Conservation (phyloP, 2,888 invertebrate species). For the Drosophila picticornis region DNA sequence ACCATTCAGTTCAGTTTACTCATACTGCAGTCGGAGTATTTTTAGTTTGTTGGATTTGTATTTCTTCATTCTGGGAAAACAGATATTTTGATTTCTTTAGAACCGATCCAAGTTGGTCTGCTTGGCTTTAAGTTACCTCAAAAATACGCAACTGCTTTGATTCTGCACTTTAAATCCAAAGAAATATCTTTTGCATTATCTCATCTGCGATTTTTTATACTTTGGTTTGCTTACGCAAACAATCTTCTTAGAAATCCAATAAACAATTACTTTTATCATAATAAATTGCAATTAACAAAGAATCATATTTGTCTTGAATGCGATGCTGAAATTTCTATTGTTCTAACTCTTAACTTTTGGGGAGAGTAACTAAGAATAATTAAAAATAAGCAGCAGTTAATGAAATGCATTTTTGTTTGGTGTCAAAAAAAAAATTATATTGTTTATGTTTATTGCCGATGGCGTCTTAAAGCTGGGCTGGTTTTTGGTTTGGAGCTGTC, state of each 20-base stretch:
- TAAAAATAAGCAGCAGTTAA: conserved; percentile 35
- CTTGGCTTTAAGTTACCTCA: neutral
- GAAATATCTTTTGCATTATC: neutral
- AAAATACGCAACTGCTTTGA: neutral
- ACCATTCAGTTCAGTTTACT: neutral
- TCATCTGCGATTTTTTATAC: neutral
- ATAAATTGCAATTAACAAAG: neutral
- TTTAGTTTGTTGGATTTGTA: neutral
- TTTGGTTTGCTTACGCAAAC: neutral
- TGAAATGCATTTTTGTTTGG: conserved; percentile 60
- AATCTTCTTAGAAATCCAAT: neutral
- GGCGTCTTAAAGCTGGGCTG: conserved; percentile 11
- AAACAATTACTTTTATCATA: neutral
- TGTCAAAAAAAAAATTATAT: conserved; percentile 20
- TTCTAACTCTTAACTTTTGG: conserved; percentile 26
- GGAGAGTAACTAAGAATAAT: neutral
- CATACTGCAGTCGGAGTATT: neutral
- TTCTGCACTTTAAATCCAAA: neutral
- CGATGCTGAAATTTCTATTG: conserved; percentile 47
- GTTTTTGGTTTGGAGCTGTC: conserved; percentile 14
- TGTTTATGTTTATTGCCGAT: conserved; percentile 35
- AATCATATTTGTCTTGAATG: conserved; percentile 65
- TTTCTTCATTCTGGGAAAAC: neutral
- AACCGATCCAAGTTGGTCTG: neutral
- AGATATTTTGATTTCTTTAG: neutral